Evolutionary conservation across 2,113 vertebrate species (phyloP).

Genomic region (Dipodomys ordii): DNA sequence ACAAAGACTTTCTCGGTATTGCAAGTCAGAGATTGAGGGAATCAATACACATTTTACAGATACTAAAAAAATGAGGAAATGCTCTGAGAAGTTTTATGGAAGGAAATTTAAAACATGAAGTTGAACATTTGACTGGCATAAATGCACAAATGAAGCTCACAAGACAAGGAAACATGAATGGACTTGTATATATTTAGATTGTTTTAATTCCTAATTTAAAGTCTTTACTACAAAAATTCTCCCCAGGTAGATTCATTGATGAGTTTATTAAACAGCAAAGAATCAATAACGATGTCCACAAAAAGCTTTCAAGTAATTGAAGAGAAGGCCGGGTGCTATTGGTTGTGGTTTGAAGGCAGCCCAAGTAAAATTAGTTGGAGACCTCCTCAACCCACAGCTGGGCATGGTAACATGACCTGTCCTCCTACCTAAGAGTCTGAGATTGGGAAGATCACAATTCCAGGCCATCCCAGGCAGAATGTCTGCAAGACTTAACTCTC

Average conservation of each 20-base stretch:
- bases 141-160: not conserved
- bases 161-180: not conserved
- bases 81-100: not conserved
- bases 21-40: not conserved
- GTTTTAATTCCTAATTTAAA: constrained; percentile 8
- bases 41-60: not conserved
- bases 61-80: not conserved
- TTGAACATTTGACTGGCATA: not conserved
- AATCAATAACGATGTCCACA: not conserved
- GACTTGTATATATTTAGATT: not conserved
- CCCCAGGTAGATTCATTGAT: not conserved
- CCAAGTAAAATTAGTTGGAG: no score
- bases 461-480: no score
- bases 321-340: no score
- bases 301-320: not conserved
- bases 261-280: not conserved
- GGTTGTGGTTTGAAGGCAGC: no score
- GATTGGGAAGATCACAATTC: no score
- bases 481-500: no score
- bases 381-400: no score
- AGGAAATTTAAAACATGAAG: not conserved
- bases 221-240: not conserved
- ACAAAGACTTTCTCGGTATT: not conserved
- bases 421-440: no score
- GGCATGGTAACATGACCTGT: no score